These are phyloP conservation scores for Phalacrocorax carbo DNA, from an alignment of 2,113 vertebrate genomes.

Conservation along the genomic window DNA sequence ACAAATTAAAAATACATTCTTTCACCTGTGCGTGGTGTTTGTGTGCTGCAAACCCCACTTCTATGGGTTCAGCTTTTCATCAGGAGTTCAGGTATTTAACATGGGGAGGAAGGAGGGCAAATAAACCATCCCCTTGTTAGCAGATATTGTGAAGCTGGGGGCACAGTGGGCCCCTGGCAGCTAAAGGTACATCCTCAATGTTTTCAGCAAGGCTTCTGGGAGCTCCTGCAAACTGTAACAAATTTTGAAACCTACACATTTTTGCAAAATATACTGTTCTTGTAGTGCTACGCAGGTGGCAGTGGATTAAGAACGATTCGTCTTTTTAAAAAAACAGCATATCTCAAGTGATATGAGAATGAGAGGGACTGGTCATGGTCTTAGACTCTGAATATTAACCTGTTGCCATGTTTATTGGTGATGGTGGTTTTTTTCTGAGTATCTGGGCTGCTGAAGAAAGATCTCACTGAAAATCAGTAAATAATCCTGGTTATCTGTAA, in stretches of 20 bases:
- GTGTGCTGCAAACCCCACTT: not conserved
- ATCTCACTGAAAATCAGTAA: not conserved
- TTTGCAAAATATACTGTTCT: not conserved
- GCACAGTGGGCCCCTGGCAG: not conserved
- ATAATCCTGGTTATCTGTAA: not conserved
- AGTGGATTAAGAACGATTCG: not conserved
- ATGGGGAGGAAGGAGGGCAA: not conserved
- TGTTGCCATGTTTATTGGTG: fast-evolving
- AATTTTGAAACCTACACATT: not conserved
- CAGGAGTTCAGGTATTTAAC: not conserved
- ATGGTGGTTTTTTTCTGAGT: not conserved
- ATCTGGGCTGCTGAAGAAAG: not conserved
- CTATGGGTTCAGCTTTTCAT: not conserved
- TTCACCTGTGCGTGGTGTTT: not conserved
- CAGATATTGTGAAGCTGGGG: not conserved
- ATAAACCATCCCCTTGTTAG: not conserved
- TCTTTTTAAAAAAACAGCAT: not conserved
- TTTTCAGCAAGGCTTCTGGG: not conserved
- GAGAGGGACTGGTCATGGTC: not conserved
- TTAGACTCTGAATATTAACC: not conserved
- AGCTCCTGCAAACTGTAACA: not conserved
- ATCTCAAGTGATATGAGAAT: not conserved
- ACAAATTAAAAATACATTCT: not conserved
- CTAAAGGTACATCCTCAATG: fast-evolving
- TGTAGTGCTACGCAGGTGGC: not conserved